phyloP scores from a whole-genome alignment of 2,797 vertebrate genomes.

The Ibycter americanus region DNA sequence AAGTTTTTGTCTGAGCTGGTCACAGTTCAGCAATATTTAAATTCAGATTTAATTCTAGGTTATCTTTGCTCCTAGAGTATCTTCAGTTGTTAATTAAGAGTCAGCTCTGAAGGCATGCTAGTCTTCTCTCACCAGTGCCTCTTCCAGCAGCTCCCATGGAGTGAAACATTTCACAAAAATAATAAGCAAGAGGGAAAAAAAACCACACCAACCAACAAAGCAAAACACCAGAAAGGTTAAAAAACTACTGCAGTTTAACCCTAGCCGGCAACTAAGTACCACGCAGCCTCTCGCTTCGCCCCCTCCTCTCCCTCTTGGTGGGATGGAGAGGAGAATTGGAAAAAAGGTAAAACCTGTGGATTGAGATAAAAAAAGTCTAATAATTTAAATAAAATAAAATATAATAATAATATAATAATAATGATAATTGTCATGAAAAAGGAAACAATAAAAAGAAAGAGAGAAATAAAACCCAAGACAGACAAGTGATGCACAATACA shows the following conservation, averaged over 20 bases:
- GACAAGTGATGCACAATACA: too few species aligned
- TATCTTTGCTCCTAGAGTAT: neutral
- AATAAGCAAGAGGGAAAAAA: neutral
- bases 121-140: neutral
- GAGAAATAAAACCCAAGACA: too few species aligned
- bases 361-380: too few species aligned
- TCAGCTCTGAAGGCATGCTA: neutral
- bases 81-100: neutral
- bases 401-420: too few species aligned
- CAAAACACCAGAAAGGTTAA: neutral
- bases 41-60: neutral
- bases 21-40: neutral
- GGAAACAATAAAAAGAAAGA: too few species aligned
- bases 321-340: too few species aligned
- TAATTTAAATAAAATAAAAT: too few species aligned
- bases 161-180: neutral
- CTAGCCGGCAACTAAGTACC: too few species aligned
- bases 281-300: too few species aligned
- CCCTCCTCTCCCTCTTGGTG: too few species aligned
- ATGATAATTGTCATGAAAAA: too few species aligned
- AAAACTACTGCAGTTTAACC: neutral
- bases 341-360: too few species aligned
- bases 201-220: accelerated
- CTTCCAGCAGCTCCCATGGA: neutral
- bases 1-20: neutral